Conservation (phyloP, 2,113 vertebrate genomes). For the Riparia riparia region DNA sequence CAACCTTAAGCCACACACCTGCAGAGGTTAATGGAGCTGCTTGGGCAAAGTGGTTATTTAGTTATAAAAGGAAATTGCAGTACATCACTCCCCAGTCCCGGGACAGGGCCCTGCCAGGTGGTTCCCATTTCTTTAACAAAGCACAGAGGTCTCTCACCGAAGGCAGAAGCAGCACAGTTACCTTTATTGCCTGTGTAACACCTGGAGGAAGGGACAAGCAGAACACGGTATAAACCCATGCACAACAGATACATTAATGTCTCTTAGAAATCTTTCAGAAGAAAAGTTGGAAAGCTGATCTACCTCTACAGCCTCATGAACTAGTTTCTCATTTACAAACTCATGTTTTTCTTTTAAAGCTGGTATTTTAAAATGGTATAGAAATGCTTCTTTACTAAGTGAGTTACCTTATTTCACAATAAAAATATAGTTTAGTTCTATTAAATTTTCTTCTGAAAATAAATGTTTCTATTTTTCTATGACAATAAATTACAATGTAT, state of each 20-base stretch:
- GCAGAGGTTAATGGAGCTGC: neutral
- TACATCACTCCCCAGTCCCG: neutral
- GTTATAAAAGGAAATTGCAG: neutral
- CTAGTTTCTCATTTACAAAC: neutral
- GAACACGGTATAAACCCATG: neutral
- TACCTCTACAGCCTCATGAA: neutral
- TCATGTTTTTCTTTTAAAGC: neutral
- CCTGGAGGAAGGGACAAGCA: neutral
- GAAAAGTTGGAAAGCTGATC: neutral
- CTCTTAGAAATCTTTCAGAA: slow-evolving; percentile 30
- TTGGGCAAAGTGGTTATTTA: neutral
- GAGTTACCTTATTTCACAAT: slow-evolving; percentile 45
- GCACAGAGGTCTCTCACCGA: neutral
- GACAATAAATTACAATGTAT: slow-evolving; percentile 54
- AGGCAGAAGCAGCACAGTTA: neutral
- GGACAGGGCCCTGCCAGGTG: too few species aligned
- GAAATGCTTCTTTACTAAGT: slow-evolving; percentile 57
- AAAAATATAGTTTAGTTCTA: slow-evolving; percentile 72
- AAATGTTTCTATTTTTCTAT: slow-evolving; percentile 61
- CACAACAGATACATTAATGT: neutral
- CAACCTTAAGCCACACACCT: neutral
- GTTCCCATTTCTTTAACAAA: neutral
- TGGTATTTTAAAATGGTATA: slow-evolving; percentile 30
- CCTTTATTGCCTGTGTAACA: slow-evolving; percentile 45
- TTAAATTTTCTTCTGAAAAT: slow-evolving; percentile 73